These are phyloP conservation scores for Ceratosolen fusciceps DNA, from an alignment of 1,140 invertebrate genomes.

Conservation along the genomic window DNA sequence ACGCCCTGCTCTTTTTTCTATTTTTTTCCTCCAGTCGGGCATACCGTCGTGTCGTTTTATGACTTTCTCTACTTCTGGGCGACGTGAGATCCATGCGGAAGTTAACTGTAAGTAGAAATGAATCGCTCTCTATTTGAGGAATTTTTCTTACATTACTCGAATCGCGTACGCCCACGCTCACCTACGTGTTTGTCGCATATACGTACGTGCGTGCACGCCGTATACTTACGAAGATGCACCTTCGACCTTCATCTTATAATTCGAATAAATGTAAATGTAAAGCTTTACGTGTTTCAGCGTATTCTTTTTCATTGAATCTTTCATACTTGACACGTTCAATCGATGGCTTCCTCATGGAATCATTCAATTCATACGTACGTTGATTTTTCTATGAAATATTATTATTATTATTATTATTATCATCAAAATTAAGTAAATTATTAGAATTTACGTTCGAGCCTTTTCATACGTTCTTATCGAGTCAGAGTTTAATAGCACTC, in stretches of 20 bases:
- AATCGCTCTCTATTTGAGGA: background rate
- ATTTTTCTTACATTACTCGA: background rate
- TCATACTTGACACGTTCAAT: too few relatives aligned
- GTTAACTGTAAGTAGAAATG: background rate
- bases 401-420: too few relatives aligned
- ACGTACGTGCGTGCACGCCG: background rate
- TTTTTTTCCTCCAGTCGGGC: background rate
- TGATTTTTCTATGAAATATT: too few relatives aligned
- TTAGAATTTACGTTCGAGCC: too few relatives aligned
- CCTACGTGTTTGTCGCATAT: background rate
- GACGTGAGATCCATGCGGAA: conserved; percentile 37
- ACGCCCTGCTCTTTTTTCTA: background rate
- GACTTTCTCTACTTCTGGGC: background rate
- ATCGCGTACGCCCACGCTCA: background rate
- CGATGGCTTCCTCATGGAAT: too few relatives aligned
- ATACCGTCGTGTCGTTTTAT: background rate
- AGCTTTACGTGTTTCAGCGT: background rate
- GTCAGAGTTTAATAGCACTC: too few relatives aligned
- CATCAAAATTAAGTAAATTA: too few relatives aligned
- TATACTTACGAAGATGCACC: too few relatives aligned
- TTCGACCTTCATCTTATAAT: conserved; percentile 3
- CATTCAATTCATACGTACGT: too few relatives aligned
- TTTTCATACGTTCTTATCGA: too few relatives aligned
- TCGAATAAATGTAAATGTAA: background rate
- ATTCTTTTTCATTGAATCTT: background rate